phyloP scores from a whole-genome alignment of 2,797 vertebrate species.

The Crocodylus rhombifer region DNA sequence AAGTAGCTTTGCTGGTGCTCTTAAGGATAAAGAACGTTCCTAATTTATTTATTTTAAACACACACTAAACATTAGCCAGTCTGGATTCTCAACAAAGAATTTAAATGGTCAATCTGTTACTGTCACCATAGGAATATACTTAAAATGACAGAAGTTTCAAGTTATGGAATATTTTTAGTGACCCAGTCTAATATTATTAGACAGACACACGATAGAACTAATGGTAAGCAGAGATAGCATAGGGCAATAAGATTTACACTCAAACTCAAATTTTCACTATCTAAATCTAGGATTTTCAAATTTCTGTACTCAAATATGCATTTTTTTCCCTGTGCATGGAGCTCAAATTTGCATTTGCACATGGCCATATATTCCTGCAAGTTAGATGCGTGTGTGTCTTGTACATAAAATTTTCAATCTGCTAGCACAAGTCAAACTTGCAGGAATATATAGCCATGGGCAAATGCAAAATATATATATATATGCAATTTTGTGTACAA shows the following conservation, averaged over 20 bases:
- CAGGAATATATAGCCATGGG: neutral
- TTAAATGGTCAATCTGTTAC: neutral
- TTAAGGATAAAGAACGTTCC: neutral
- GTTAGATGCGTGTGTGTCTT: neutral
- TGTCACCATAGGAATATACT: neutral
- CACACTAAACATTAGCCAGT: neutral
- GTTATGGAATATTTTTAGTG: neutral
- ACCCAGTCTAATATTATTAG: neutral
- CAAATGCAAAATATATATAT: neutral
- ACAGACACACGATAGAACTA: neutral
- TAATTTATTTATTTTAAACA: neutral
- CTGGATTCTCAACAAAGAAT: neutral
- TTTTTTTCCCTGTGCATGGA: neutral
- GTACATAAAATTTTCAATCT: neutral
- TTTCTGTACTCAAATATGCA: neutral
- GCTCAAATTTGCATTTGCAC: neutral
- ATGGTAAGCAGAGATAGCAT: neutral
- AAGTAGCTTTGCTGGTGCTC: neutral
- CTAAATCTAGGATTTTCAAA: neutral
- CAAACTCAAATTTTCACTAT: neutral
- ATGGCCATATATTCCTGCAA: neutral
- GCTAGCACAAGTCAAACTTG: neutral
- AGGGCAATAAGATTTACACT: neutral
- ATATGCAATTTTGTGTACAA: neutral
- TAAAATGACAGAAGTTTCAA: neutral